Evolutionary conservation across 2,888 invertebrate genomes (phyloP), one percentile per base, ranked within the genome.

Genomic region (Pantelozetes paolii): DNA sequence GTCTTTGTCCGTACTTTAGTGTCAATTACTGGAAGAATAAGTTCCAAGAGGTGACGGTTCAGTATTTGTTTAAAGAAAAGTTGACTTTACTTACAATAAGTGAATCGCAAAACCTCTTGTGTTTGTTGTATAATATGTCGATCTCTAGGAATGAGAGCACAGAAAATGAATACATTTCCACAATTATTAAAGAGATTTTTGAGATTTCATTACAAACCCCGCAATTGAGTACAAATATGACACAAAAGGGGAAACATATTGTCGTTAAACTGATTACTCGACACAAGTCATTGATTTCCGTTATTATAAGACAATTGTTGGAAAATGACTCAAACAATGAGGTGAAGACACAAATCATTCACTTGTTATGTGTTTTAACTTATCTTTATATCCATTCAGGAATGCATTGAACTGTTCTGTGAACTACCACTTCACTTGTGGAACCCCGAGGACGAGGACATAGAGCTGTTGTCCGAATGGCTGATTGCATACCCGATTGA

Each of bases 101-200:
- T 9, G 76, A 76, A 50, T 54, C 69, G 8, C 64, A 64, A 30
- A 71, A 67, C 36, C 30, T 76, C 23, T 30, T 76, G 20, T 48
- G 48, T 28, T 76, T 76, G 26, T 30, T 76, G 26, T 62, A 48
- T n/a, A 76, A 75, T 71, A 76, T 76, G 76, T 71, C 74, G n/a
- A 50, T 45, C 23, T 76, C 76, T n/a, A 67, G 76, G 62, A 72
- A 45, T 62, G 26, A 20, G 8, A 42, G 26, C 20, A 30, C 42
- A 30, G 73, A 75, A 48, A 59, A 26, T 11, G 73, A 74, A 45
- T 71, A 71, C 62, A 71, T 75, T 40, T 74, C 70, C n/a, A 71
- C 67, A 8, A 64, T 75, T 18, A 54, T 67, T 20, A 50, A 26
- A 50, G 75, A 75, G 26, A 71, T 75, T 40, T 74, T 75, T 28